Conservation (phyloP, 2,113 vertebrate genomes). For the Bambusicola thoracicus region DNA sequence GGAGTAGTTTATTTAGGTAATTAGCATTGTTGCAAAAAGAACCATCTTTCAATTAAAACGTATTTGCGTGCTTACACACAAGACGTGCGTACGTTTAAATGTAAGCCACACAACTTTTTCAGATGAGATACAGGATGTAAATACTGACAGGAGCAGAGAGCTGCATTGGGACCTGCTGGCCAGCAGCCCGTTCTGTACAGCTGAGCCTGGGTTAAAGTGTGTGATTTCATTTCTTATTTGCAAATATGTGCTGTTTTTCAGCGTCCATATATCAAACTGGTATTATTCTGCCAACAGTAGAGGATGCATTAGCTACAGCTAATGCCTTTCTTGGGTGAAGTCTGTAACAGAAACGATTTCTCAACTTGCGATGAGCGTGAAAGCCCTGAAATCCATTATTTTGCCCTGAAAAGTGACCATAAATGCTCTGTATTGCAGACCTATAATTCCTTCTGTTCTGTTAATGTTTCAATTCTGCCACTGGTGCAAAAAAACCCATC, state of each 20-base stretch:
- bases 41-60: neutral
- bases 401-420: neutral
- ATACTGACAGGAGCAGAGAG: no score
- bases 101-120: neutral
- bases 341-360: neutral
- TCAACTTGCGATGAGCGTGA: neutral
- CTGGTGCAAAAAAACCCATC: fast-evolving
- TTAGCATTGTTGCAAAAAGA: neutral
- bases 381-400: neutral
- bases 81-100: neutral
- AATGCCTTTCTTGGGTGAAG: neutral
- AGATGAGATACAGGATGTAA: fast-evolving
- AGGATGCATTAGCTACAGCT: fast-evolving
- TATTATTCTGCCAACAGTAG: fast-evolving
- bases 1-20: neutral
- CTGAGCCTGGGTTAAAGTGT: neutral
- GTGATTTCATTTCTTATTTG: neutral
- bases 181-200: neutral
- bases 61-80: neutral
- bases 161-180: neutral
- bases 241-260: fast-evolving
- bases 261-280: fast-evolving
- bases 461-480: neutral
- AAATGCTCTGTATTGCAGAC: neutral
- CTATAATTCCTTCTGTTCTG: neutral